Evolutionary conservation across 2,113 vertebrate species (phyloP).

Genomic region (Cichladusa arquata): DNA sequence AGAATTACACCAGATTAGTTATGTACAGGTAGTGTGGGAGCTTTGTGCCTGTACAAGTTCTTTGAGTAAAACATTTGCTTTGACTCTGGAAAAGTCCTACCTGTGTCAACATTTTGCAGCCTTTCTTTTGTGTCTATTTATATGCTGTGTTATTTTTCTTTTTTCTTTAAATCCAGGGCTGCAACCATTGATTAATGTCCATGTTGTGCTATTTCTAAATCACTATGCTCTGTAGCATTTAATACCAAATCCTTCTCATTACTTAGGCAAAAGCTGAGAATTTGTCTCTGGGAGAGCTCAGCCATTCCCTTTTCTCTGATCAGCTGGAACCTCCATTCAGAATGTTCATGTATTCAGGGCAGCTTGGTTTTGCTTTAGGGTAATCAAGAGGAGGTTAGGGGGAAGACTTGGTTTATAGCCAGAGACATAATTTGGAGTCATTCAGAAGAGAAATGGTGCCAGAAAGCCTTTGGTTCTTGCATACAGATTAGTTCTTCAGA

Average conservation of each 20-base stretch:
- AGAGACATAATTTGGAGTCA: slow-evolving; percentile 38
- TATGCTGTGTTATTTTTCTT: neutral
- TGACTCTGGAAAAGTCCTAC: neutral
- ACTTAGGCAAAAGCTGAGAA: neutral
- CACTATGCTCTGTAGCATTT: neutral
- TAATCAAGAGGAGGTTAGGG: neutral
- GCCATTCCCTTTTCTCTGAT: neutral
- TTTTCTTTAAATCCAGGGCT: neutral
- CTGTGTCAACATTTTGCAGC: neutral
- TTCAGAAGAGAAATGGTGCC: neutral
- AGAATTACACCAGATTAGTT: neutral
- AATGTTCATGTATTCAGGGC: neutral
- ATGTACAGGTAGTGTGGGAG: neutral
- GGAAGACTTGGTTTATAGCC: slow-evolving; percentile 24
- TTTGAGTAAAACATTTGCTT: neutral
- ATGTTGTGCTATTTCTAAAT: neutral
- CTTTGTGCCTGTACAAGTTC: neutral
- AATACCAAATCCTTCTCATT: neutral
- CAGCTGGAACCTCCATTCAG: slow-evolving; percentile 19
- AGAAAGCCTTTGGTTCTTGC: slow-evolving; percentile 20
- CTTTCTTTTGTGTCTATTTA: neutral
- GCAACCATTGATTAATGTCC: neutral
- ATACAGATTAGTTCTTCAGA: slow-evolving; percentile 19
- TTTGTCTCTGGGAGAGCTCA: neutral
- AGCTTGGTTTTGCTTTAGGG: neutral